Evolutionary conservation across 2,888 invertebrate species (phyloP), one percentile per base, ranked within the genome.

Genomic region (Bugula neritina): DNA sequence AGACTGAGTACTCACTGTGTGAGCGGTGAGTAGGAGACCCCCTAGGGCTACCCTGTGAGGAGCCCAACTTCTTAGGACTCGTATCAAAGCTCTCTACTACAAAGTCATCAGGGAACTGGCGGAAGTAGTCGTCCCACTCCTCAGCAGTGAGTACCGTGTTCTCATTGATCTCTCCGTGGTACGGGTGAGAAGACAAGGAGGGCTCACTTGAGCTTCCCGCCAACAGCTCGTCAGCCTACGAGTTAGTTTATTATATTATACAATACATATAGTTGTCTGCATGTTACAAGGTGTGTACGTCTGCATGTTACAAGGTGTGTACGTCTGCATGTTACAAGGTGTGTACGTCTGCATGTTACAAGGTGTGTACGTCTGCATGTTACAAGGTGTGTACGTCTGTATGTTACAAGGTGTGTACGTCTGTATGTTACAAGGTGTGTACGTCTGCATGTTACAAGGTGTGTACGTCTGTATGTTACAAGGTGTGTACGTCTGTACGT

Each of bases 201-300:
- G 25, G 25, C 5, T 25, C 55, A 25, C 55, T 55, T 43, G 43
- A 43, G 43, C 43, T 31, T 1, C 31, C 63, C 27, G 31, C 63
- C 27, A 63, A 31, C 63, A 63, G 63, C 27, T 63, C 63, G n/a
- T 63, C 63, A 29, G 10, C 63, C 63, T 63, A 63, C 27, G 57
- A 57, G 57, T 25, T 43, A 43, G 17, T 43, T 10, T 43, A 43
- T 17, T 43, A 43, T 43, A 43, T 43, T 17, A 43, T 43, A 43
- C 17, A 43, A 5, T 43, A 43, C 17, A 43, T 17, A n/a, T n/a
- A n/a, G n/a, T n/a, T n/a, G n/a, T n/a, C n/a, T n/a, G n/a, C n/a
- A n/a, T n/a, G n/a, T n/a, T n/a, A n/a, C n/a, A n/a, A n/a, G n/a
- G n/a, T n/a, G n/a, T n/a, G n/a, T n/a, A n/a, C n/a, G n/a, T n/a